These are phyloP conservation scores for Ophiodon elongatus DNA, from an alignment of 2,113 vertebrate species.

Conservation along the genomic window DNA sequence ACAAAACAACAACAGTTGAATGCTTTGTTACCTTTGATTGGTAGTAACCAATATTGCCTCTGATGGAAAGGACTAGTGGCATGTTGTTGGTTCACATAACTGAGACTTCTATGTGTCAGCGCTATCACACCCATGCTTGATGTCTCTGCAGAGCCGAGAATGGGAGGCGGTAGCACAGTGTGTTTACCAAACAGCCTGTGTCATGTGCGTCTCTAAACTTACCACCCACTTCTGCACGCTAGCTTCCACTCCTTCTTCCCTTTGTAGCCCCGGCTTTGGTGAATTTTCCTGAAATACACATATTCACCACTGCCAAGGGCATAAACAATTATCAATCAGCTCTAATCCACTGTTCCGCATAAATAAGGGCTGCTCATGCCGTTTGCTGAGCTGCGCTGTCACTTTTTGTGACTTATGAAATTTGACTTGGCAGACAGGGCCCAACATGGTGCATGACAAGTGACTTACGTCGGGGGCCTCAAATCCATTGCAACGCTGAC, in stretches of 20 bases:
- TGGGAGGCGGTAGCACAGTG: slow-evolving; percentile 44
- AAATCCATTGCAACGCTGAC: slow-evolving; percentile 73
- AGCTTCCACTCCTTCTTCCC: slow-evolving; percentile 59
- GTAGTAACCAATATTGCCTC: background rate
- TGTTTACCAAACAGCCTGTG: slow-evolving; percentile 59
- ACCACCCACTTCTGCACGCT: slow-evolving; percentile 66
- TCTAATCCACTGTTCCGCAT: slow-evolving; percentile 83
- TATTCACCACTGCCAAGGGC: slow-evolving; percentile 81
- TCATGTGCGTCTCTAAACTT: slow-evolving; percentile 49
- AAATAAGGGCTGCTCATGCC: slow-evolving; percentile 78
- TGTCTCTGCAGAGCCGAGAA: slow-evolving; percentile 37
- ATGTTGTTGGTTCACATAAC: slow-evolving; percentile 2
- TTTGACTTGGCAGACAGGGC: slow-evolving; percentile 76
- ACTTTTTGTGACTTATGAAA: slow-evolving; percentile 81
- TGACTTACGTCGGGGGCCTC: slow-evolving; percentile 73
- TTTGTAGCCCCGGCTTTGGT: slow-evolving; percentile 70
- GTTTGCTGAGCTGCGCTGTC: slow-evolving; percentile 73
- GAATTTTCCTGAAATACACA: slow-evolving; percentile 80
- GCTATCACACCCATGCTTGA: slow-evolving; percentile 28
- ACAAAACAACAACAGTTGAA: background rate
- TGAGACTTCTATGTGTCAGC: slow-evolving; percentile 13
- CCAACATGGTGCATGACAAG: slow-evolving; percentile 74
- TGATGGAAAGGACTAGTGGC: background rate
- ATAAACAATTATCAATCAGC: slow-evolving; percentile 86
- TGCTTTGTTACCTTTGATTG: background rate